These are phyloP conservation scores for Scelioninae gen. 1 DNA, from an alignment of 2,888 invertebrate species.

Conservation along the genomic window DNA sequence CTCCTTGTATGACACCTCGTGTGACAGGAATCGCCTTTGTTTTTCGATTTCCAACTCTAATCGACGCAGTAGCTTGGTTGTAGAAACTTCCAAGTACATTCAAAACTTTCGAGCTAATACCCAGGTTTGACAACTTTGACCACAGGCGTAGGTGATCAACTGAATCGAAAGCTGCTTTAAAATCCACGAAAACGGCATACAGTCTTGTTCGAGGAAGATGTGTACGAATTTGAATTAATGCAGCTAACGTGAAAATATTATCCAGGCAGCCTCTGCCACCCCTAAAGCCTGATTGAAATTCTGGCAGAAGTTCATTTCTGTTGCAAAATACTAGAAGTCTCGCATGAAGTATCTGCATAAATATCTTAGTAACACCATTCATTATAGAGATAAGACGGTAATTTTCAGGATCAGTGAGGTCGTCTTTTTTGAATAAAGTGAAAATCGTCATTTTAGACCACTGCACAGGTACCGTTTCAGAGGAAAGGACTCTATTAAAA, in stretches of 20 bases:
- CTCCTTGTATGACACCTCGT: constrained; percentile 14
- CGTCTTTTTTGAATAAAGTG: constrained; percentile 12
- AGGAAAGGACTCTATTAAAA: neutral
- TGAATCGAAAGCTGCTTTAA: constrained; percentile 9
- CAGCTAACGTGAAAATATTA: constrained; percentile 2
- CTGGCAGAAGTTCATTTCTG: neutral
- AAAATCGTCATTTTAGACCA: constrained; percentile 15
- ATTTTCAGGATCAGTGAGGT: neutral
- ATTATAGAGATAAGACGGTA: constrained; percentile 25
- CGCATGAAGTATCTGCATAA: neutral
- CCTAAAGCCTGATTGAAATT: constrained; percentile 31
- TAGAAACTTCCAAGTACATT: constrained; percentile 5
- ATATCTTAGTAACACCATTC: constrained; percentile 16
- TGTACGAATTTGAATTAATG: constrained; percentile 21
- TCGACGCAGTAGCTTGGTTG: neutral
- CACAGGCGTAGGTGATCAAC: neutral
- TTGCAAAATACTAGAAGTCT: neutral
- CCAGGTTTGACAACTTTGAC: neutral
- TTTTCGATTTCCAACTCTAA: neutral
- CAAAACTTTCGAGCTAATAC: neutral
- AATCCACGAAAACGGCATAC: constrained; percentile 25
- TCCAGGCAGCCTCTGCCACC: constrained; percentile 13
- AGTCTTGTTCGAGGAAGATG: neutral
- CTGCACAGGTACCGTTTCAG: neutral
- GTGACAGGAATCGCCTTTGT: neutral